A percentile compares a stretch with the other conserved stretches of the same genome.
Evolutionary conservation across 2,113 vertebrate species (phyloP).

Genomic region (Grantiella picta): DNA sequence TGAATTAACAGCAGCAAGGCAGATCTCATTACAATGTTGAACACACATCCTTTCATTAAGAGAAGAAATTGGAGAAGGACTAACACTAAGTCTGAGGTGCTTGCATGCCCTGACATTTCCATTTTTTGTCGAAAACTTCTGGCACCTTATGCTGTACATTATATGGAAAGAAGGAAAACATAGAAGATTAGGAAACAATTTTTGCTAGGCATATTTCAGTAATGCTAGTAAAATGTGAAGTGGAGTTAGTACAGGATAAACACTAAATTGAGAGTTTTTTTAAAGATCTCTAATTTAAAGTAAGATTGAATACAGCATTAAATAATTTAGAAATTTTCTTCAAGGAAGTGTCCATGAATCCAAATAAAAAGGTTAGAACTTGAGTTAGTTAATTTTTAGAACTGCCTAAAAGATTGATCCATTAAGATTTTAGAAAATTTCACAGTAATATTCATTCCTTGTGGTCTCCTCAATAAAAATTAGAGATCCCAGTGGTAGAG

Average conservation of each 20-base stretch:
- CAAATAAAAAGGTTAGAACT: background rate
- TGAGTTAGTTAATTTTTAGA: background rate
- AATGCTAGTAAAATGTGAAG: background rate
- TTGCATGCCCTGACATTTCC: background rate
- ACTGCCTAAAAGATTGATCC: background rate
- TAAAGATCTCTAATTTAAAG: background rate
- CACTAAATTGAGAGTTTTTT: background rate
- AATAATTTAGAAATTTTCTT: background rate
- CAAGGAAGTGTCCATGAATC: background rate
- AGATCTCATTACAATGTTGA: background rate
- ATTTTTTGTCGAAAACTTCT: background rate
- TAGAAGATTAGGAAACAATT: background rate
- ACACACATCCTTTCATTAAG: background rate
- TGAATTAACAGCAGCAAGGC: background rate
- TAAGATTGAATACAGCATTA: background rate
- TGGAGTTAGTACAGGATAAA: background rate
- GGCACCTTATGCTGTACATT: background rate
- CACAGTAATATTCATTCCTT: background rate
- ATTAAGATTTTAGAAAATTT: background rate
- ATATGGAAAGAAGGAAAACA: background rate
- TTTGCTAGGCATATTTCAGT: background rate
- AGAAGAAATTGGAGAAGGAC: background rate
- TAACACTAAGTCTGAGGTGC: background rate
- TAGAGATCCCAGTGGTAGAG: background rate
- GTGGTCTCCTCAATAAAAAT: background rate